Conservation (phyloP, 2,113 vertebrate genomes). For the Alectura lathami region DNA sequence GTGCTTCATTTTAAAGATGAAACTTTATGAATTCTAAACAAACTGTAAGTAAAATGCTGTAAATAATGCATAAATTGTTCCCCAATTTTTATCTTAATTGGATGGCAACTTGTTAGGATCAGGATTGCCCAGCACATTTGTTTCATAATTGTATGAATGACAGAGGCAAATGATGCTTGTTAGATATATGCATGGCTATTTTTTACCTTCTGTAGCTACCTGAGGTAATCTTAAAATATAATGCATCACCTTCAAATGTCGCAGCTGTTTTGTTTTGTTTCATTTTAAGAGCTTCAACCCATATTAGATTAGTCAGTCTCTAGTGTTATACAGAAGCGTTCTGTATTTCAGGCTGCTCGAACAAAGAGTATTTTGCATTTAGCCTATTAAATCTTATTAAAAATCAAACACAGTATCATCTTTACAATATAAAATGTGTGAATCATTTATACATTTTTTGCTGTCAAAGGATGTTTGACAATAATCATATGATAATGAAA, state of each 20-base stretch:
- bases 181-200: constrained; percentile 30
- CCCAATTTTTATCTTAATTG: constrained; percentile 18
- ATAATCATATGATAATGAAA: constrained; percentile 86
- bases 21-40: constrained; percentile 30
- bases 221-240: constrained; percentile 37
- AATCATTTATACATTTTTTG: constrained; percentile 73
- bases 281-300: neutral
- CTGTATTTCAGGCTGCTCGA: constrained; percentile 38
- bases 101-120: neutral
- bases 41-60: neutral
- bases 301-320: constrained; percentile 30
- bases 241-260: constrained; percentile 25
- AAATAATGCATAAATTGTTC: neutral
- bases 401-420: constrained; percentile 59
- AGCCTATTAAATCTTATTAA: constrained; percentile 62
- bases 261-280: neutral
- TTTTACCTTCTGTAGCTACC: constrained; percentile 60
- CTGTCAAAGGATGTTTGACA: constrained; percentile 81
- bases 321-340: constrained; percentile 10
- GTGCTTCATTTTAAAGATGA: constrained; percentile 12
- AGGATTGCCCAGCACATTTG: neutral
- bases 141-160: constrained; percentile 36
- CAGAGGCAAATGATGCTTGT: constrained; percentile 33
- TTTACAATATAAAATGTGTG: constrained; percentile 65
- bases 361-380: constrained; percentile 52